These are phyloP conservation scores for Hypena proboscidalis DNA, from an alignment of 2,888 invertebrate species.

Conservation along the genomic window DNA sequence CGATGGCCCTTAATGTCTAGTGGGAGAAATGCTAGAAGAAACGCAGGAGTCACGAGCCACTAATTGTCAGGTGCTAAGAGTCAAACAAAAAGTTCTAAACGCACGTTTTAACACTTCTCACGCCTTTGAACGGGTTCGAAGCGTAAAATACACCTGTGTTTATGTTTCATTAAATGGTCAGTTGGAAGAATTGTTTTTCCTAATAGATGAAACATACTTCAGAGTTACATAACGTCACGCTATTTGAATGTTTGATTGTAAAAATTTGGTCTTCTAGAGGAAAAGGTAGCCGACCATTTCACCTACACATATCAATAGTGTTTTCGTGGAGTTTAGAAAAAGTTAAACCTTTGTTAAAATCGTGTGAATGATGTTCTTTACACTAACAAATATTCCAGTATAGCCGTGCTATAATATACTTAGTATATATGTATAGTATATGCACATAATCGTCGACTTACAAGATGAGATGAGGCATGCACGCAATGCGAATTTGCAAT, in stretches of 20 bases:
- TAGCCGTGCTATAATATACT: constrained; percentile 12
- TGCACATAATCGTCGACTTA: constrained; percentile 19
- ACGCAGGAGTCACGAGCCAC: constrained; percentile 49
- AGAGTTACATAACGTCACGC: too few relatives aligned
- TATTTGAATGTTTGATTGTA: too few relatives aligned
- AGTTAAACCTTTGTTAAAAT: too few relatives aligned
- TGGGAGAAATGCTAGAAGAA: constrained; percentile 29
- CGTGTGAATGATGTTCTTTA: too few relatives aligned
- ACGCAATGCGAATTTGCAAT: constrained; percentile 29
- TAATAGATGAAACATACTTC: constrained; percentile 29
- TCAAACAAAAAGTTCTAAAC: constrained; percentile 51
- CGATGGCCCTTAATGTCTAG: constrained; percentile 10
- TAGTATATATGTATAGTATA: too few relatives aligned
- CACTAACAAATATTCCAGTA: too few relatives aligned
- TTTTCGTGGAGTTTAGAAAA: too few relatives aligned
- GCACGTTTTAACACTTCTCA: constrained; percentile 64
- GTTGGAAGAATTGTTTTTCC: constrained; percentile 30
- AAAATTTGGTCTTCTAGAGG: too few relatives aligned
- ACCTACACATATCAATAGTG: too few relatives aligned
- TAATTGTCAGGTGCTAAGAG: constrained; percentile 59
- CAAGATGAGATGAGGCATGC: constrained; percentile 21
- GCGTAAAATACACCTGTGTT: constrained; percentile 60
- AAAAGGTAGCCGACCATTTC: too few relatives aligned
- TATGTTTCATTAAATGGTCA: constrained; percentile 58
- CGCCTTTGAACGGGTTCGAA: constrained; percentile 55